phyloP scores from a whole-genome alignment of 2,888 invertebrate species.

The Cosmopolites sordidus region DNA sequence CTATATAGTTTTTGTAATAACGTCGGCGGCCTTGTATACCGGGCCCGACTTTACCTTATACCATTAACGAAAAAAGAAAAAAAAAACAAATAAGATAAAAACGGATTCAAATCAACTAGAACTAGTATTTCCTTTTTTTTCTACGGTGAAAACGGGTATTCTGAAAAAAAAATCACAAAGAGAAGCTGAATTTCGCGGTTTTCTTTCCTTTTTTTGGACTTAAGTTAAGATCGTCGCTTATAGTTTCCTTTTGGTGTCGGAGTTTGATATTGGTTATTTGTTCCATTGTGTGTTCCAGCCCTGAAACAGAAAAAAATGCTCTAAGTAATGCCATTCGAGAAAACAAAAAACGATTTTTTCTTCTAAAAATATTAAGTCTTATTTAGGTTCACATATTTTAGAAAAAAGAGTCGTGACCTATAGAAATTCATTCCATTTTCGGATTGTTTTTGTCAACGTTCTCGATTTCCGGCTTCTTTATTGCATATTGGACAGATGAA shows the following conservation, averaged over 20 bases:
- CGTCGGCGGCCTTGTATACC: slow-evolving; percentile 33
- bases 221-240: slow-evolving; percentile 41
- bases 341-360: too few relatives aligned
- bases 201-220: slow-evolving; percentile 36
- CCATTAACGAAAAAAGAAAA: slow-evolving; percentile 30
- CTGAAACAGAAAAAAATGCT: slow-evolving; percentile 44
- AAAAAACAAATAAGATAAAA: slow-evolving; percentile 9
- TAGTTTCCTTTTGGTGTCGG: slow-evolving; percentile 34
- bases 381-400: too few relatives aligned
- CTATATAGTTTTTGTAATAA: slow-evolving; percentile 19
- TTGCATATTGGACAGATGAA: too few relatives aligned
- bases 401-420: too few relatives aligned
- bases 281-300: slow-evolving; percentile 56
- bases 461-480: too few relatives aligned
- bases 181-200: slow-evolving; percentile 43
- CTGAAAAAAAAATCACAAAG: slow-evolving; percentile 44
- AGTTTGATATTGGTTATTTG: slow-evolving; percentile 36
- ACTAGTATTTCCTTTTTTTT: slow-evolving; percentile 30
- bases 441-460: too few relatives aligned
- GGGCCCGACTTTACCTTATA: slow-evolving; percentile 30
- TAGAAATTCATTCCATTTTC: too few relatives aligned
- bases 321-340: too few relatives aligned
- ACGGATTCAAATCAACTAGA: slow-evolving; percentile 32
- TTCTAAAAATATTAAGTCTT: too few relatives aligned
- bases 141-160: slow-evolving; percentile 45